Percentiles rank a stretch among this genome's conserved stretches.
These are phyloP conservation scores for Oophaga pumilio DNA, from an alignment of 2,113 vertebrate species.

Conservation along the genomic window DNA sequence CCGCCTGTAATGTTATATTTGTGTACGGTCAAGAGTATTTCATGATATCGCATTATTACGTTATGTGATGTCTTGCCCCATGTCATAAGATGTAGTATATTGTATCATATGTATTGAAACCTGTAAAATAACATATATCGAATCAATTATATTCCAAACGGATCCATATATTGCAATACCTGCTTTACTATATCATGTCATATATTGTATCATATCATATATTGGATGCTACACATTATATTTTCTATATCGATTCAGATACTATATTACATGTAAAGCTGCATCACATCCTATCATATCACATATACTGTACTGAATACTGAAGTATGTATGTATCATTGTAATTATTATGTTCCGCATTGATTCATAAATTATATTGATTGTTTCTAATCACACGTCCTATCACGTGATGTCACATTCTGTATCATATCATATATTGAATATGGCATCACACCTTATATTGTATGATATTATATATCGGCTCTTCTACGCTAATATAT, in stretches of 20 bases:
- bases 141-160: not conserved
- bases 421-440: not conserved
- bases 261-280: not conserved
- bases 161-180: no score
- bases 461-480: not conserved
- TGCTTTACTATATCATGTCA: not conserved
- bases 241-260: not conserved
- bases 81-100: no score
- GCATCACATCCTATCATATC: not conserved
- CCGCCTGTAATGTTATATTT: no score
- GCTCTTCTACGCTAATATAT: not conserved
- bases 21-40: no score
- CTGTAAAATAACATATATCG: not conserved
- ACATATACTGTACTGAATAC: not conserved
- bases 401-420: not conserved
- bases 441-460: not conserved
- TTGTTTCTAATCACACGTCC: not conserved
- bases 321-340: not conserved
- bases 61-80: no score
- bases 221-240: not conserved
- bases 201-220: not conserved
- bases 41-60: no score
- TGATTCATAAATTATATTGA: not conserved
- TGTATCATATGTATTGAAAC: not conserved
- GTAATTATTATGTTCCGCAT: not conserved